Evolutionary conservation across 2,888 invertebrate genomes (phyloP).

Genomic region (Acrobasis consociella): DNA sequence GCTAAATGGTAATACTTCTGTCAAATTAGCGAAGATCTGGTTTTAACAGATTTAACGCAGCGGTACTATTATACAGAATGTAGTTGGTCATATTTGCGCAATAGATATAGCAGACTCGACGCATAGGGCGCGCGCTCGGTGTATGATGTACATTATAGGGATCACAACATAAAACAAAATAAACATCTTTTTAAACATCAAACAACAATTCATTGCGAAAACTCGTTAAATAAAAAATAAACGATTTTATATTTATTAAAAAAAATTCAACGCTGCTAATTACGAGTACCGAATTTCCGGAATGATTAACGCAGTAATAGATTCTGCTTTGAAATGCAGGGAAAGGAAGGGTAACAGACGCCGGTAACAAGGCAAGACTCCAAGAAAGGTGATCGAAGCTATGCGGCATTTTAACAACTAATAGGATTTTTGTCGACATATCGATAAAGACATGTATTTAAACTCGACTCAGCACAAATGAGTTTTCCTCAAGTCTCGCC

Average conservation of each 20-base stretch:
- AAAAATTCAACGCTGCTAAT: slow-evolving; percentile 3
- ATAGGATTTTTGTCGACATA: no score
- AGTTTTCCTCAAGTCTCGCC: no score
- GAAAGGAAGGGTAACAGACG: no score
- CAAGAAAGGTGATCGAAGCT: no score
- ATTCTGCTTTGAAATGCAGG: no score
- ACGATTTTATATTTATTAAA: slow-evolving; percentile 6
- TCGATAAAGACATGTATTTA: no score
- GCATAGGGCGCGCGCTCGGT: background rate
- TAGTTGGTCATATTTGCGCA: background rate
- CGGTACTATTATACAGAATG: background rate
- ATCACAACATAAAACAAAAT: slow-evolving; percentile 15
- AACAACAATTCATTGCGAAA: slow-evolving; percentile 15
- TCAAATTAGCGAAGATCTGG: background rate
- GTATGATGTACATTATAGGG: background rate
- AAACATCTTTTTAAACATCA: slow-evolving; percentile 12
- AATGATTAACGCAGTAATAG: background rate
- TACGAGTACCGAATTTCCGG: background rate
- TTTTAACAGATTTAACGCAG: background rate
- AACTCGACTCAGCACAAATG: no score
- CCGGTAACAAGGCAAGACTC: no score
- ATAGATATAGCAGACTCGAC: slow-evolving; percentile 3
- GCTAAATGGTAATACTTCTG: no score
- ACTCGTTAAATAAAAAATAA: slow-evolving; percentile 12
- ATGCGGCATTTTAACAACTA: no score